A percentile compares a stretch with the other conserved stretches of the same genome.
phyloP scores from a whole-genome alignment of 92 coral and sea anemone species.

The Parazoanthus darwini region DNA sequence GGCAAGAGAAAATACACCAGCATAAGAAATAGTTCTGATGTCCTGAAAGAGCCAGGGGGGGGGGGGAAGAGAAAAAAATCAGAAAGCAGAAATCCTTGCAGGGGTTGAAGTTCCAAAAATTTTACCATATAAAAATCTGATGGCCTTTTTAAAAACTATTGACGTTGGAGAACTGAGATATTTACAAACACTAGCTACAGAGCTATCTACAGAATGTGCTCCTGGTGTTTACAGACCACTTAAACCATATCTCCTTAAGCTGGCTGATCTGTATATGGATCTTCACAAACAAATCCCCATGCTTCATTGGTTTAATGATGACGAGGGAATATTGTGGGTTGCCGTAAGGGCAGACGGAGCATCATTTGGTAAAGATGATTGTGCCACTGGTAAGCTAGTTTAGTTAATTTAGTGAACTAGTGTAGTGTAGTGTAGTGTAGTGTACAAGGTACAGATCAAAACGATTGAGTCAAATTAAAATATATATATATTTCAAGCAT shows the following conservation, averaged over 20 bases:
- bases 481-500: no score
- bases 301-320: conserved; percentile 65
- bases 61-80: conserved; percentile 44
- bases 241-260: conserved; percentile 45
- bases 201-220: conserved; percentile 47
- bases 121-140: conserved; percentile 56
- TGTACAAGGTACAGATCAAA: conserved; percentile 16
- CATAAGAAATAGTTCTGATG: conserved; percentile 60
- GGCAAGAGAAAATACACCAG: conserved; percentile 72
- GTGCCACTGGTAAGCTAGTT: conserved; percentile 50
- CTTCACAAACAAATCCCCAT: conserved; percentile 41
- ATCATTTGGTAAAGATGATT: conserved; percentile 68
- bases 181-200: conserved; percentile 51
- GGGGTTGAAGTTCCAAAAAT: conserved; percentile 59
- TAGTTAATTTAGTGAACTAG: background rate
- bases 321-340: conserved; percentile 46
- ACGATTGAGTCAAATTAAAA: no score
- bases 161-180: conserved; percentile 54
- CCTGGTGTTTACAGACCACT: conserved; percentile 74
- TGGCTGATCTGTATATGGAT: conserved; percentile 61
- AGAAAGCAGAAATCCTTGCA: conserved; percentile 46
- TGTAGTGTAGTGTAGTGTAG: conserved; percentile 2
- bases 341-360: conserved; percentile 65
- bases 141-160: conserved; percentile 45
- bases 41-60: conserved; percentile 43